These are phyloP conservation scores for Sebastes vulpes DNA, from an alignment of 2,797 vertebrate species.

Conservation along the genomic window DNA sequence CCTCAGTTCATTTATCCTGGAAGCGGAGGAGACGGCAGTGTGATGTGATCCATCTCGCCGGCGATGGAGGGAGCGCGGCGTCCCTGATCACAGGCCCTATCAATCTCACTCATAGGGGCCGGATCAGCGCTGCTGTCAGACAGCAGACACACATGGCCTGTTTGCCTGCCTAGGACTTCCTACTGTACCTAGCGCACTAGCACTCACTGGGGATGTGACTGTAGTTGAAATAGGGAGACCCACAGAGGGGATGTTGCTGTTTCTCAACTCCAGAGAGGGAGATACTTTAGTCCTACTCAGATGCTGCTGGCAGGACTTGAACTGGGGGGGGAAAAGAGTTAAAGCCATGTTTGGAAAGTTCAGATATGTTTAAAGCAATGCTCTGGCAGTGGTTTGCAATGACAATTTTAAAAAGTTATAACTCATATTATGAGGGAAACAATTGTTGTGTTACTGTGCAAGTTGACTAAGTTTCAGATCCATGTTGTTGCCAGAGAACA, in stretches of 20 bases:
- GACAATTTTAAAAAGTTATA: neutral
- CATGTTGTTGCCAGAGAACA: neutral
- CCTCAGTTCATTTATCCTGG: constrained; percentile 89
- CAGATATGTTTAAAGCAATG: neutral
- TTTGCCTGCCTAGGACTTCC: constrained; percentile 76
- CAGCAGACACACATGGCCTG: constrained; percentile 76
- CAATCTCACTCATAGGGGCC: constrained; percentile 88
- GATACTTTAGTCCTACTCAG: constrained; percentile 2
- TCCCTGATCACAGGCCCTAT: constrained; percentile 88
- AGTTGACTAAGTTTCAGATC: neutral
- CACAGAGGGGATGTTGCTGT: constrained; percentile 38
- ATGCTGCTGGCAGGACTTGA: constrained; percentile 2
- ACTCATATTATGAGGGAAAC: neutral
- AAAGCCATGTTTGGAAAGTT: neutral
- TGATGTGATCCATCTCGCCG: constrained; percentile 88
- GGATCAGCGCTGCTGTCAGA: constrained; percentile 85
- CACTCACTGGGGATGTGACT: constrained; percentile 64
- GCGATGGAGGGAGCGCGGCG: constrained; percentile 82
- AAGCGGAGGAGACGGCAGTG: constrained; percentile 84
- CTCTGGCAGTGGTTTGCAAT: neutral
- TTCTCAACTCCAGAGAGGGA: constrained; percentile 39
- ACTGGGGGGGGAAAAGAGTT: neutral
- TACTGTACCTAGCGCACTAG: constrained; percentile 76
- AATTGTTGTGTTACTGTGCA: neutral
- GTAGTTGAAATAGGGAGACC: constrained; percentile 51